Conservation (phyloP, 1,140 invertebrate species). For the Pemphigus obesinymphae region DNA sequence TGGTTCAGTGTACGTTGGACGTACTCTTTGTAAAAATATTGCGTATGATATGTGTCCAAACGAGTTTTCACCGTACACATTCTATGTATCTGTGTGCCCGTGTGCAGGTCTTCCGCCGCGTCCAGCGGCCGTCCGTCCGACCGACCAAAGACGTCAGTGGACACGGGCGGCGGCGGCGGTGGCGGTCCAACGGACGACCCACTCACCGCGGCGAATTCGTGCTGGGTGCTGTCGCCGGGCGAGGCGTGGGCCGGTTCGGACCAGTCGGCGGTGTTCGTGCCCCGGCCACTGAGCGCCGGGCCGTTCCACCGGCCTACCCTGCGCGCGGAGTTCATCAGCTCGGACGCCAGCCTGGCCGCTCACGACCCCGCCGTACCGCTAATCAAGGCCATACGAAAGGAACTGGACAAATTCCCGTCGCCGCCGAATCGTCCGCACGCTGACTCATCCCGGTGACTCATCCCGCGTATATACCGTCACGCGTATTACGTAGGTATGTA, state of each 20-base stretch:
- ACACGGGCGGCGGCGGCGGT: neutral
- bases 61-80: no score
- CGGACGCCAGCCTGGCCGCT: slow-evolving; percentile 53
- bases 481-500: no score
- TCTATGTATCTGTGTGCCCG: neutral
- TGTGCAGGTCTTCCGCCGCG: neutral
- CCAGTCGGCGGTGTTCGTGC: slow-evolving; percentile 28
- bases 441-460: slow-evolving; percentile 19
- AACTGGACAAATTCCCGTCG: slow-evolving; percentile 54
- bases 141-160: slow-evolving; percentile 13
- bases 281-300: slow-evolving; percentile 58
- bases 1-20: no score
- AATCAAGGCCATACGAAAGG: slow-evolving; percentile 60
- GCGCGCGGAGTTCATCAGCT: slow-evolving; percentile 53
- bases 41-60: no score
- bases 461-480: no score
- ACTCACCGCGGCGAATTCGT: neutral
- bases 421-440: neutral
- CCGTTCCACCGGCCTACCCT: slow-evolving; percentile 57
- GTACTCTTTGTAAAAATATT: no score
- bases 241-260: slow-evolving; percentile 34
- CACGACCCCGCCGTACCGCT: slow-evolving; percentile 62
- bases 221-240: slow-evolving; percentile 17
- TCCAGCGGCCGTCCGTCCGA: neutral
- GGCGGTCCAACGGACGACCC: no score